Evolutionary conservation across 2,888 invertebrate species (phyloP), one percentile per base, ranked within the genome.

Genomic region (Brachypalpus laphriformis): DNA sequence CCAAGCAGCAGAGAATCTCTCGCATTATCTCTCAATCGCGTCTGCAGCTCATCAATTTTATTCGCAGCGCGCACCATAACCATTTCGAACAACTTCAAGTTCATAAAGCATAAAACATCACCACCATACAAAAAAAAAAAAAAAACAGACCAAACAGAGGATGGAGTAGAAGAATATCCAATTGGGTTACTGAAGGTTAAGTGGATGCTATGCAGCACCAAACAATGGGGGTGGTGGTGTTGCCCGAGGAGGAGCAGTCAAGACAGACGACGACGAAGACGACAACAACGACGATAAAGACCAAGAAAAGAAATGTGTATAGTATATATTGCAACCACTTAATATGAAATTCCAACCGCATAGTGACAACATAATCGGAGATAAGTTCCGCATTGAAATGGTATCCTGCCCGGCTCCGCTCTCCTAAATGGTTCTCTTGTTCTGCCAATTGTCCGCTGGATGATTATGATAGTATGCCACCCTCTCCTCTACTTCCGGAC

Each of bases 341-440:
- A 75, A 85, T 85, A 76, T 75, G 75, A 76, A 81, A 85, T 85
- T 85, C 71, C 81, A 59, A 85, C 75, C 75, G 75, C 81, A 85
- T 76, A 85, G 81, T 85, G 85, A 85, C 81, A 85, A 81, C 85
- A 85, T 85, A 85, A 85, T 85, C 81, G 85, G 76, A 85, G 85
- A 81, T 85, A 81, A 81, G 81, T 85, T 85, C 85, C 81, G 75
- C 71, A 85, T 71, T 76, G 85, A 71, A 85, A 81, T 81, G 59
- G 85, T 66, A 81, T 81, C 75, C 80, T 59, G 42, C 45, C 57
- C 45, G 28, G 45, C 34, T 18, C 14, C 40, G 51, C 51, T 57
- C 59, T 42, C 22, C 65, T 57, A 71, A 82, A 65, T 71, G 57
- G 57, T 65, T 75, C 59, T 47, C 74, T 70, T 80, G 80, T 80